These are phyloP conservation scores for Dendrocincla tyrannina DNA, from an alignment of 2,797 vertebrate genomes.

Conservation along the genomic window DNA sequence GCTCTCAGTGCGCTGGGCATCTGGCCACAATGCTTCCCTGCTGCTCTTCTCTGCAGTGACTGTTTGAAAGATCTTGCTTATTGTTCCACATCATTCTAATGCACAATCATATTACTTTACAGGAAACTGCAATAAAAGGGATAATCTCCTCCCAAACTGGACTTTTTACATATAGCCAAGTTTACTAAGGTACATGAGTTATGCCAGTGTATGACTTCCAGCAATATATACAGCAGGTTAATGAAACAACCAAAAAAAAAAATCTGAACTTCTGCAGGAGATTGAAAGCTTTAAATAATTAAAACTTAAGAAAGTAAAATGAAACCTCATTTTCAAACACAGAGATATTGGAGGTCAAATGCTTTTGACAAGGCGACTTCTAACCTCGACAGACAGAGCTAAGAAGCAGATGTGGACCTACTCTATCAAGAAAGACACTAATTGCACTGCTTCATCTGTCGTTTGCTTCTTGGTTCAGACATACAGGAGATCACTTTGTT, in stretches of 20 bases:
- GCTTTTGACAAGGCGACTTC: slow-evolving; percentile 14
- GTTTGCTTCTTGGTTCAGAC: background rate
- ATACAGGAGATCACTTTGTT: background rate
- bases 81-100: background rate
- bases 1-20: background rate
- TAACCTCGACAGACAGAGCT: slow-evolving; percentile 1
- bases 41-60: background rate
- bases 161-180: background rate
- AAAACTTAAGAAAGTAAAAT: background rate
- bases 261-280: background rate
- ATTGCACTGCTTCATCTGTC: background rate
- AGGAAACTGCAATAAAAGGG: slow-evolving; percentile 56
- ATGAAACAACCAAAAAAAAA: background rate
- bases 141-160: slow-evolving; percentile 15
- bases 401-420: background rate
- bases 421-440: background rate
- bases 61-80: background rate
- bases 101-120: background rate
- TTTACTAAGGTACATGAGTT: background rate
- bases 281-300: background rate
- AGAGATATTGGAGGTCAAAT: slow-evolving; percentile 28
- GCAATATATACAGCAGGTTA: background rate
- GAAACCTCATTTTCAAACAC: slow-evolving; percentile 9
- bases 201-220: background rate
- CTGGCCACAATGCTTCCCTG: background rate